Conservation (phyloP, 2,113 vertebrate species). For the Neolamprologus toae region DNA sequence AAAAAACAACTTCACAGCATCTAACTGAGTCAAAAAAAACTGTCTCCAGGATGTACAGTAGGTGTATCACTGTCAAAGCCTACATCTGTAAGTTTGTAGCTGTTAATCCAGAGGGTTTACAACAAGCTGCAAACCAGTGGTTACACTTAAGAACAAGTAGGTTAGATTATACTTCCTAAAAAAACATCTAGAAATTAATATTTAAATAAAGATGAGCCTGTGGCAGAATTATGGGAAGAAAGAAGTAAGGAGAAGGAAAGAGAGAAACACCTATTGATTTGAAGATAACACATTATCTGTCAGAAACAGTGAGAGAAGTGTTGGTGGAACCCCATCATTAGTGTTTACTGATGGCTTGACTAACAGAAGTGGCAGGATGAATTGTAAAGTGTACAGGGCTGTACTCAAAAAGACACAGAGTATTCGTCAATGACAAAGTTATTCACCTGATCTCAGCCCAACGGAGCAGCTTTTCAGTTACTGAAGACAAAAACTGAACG, state of each 20-base stretch:
- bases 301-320: not conserved
- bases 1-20: not conserved
- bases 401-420: not conserved
- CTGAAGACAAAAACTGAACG: not conserved
- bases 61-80: not conserved
- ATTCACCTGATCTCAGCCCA: not conserved
- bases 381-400: not conserved
- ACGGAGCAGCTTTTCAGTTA: not conserved
- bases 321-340: not conserved
- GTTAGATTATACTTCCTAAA: not conserved
- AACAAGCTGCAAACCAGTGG: not conserved
- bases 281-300: not conserved
- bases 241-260: not conserved
- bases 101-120: not conserved
- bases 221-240: not conserved
- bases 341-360: not conserved
- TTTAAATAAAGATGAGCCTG: not conserved
- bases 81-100: not conserved
- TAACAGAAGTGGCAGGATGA: not conserved
- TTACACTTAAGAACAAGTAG: not conserved
- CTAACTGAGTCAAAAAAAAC: not conserved
- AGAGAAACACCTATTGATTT: not conserved
- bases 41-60: not conserved
- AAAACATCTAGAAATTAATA: not conserved
- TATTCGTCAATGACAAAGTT: not conserved